Evolutionary conservation across 2,888 invertebrate species (phyloP).

Genomic region (Linnaemya tessellans): DNA sequence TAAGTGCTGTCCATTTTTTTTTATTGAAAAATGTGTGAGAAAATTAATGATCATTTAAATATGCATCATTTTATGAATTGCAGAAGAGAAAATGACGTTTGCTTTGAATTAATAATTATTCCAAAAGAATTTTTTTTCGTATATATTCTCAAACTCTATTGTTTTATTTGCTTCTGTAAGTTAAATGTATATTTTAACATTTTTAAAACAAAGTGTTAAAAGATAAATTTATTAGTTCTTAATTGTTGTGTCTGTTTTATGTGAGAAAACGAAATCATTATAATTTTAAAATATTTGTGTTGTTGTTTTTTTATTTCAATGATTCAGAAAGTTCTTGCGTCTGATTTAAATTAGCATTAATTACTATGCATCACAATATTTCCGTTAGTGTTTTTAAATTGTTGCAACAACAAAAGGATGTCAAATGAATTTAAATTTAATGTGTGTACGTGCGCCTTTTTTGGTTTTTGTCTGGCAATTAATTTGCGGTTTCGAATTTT

Average conservation of each 20-base stretch:
- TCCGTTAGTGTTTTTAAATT: constrained; percentile 55
- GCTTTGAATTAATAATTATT: background rate
- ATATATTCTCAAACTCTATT: background rate
- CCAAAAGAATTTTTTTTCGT: background rate
- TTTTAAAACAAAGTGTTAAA: constrained; percentile 36
- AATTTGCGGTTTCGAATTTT: constrained; percentile 33
- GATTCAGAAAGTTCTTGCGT: constrained; percentile 48
- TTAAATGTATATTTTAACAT: constrained; percentile 9
- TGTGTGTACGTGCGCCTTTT: background rate
- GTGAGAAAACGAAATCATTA: constrained; percentile 13
- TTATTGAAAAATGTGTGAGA: background rate
- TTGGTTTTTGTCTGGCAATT: constrained; percentile 18
- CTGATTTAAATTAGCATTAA: constrained; percentile 56
- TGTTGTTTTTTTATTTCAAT: constrained; percentile 15
- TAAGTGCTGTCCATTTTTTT: background rate
- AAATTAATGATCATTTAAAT: background rate
- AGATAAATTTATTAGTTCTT: constrained; percentile 37
- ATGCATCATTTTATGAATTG: background rate
- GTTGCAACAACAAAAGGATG: constrained; percentile 47
- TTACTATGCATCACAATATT: constrained; percentile 58
- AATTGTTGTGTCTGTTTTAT: constrained; percentile 1
- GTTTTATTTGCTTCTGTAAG: constrained; percentile 3
- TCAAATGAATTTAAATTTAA: constrained; percentile 38
- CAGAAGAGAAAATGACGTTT: background rate
- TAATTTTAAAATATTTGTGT: constrained; percentile 11